These are phyloP conservation scores for Macrobrachium nipponense DNA, from an alignment of 1,140 invertebrate species.

Conservation along the genomic window DNA sequence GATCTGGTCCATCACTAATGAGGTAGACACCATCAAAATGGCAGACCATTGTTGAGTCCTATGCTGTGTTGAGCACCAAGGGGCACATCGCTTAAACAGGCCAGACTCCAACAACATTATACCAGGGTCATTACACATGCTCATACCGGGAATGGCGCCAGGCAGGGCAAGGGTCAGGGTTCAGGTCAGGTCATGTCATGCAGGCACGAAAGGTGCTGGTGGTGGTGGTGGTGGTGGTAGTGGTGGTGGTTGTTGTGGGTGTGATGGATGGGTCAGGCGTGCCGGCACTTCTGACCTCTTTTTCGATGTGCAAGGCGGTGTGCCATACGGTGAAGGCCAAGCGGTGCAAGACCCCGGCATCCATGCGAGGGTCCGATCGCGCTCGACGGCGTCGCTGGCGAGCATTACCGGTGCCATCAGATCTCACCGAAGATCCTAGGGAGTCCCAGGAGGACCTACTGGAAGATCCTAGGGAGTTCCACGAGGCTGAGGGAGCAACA, in stretches of 20 bases:
- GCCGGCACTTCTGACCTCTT: slow-evolving; percentile 62
- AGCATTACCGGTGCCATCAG: slow-evolving; percentile 44
- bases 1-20: neutral
- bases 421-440: slow-evolving; percentile 59
- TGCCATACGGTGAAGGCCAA: slow-evolving; percentile 76
- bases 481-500: slow-evolving; percentile 61
- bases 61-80: neutral
- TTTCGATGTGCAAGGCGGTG: slow-evolving; percentile 74
- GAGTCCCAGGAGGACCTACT: slow-evolving; percentile 57
- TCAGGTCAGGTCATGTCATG: slow-evolving; percentile 35
- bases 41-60: too few relatives aligned
- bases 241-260: slow-evolving; percentile 36
- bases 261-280: slow-evolving; percentile 18
- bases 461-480: slow-evolving; percentile 55
- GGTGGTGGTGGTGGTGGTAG: slow-evolving; percentile 8
- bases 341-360: slow-evolving; percentile 69
- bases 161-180: slow-evolving; percentile 55
- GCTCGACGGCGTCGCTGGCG: slow-evolving; percentile 56
- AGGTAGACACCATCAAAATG: neutral
- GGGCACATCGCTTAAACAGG: slow-evolving; percentile 28
- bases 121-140: slow-evolving; percentile 44
- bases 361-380: slow-evolving; percentile 63
- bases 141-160: slow-evolving; percentile 47
- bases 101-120: slow-evolving; percentile 48
- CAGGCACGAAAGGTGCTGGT: slow-evolving; percentile 39